A percentile compares a stretch with the other conserved stretches of the same genome.
Evolutionary conservation across 2,888 invertebrate species (phyloP).

Genomic region (Hedya salicella): DNA sequence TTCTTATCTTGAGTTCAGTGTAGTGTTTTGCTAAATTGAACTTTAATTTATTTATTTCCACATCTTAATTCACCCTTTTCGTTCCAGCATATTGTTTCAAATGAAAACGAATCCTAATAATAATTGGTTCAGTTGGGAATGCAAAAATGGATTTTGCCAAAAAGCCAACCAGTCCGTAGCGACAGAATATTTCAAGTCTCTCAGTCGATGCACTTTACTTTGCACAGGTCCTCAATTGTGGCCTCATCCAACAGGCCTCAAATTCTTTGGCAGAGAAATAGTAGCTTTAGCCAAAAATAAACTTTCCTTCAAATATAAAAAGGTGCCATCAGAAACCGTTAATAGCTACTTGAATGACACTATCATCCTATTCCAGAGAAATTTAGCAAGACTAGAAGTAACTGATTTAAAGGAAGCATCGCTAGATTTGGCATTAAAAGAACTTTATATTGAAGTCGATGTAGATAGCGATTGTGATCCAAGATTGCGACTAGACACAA

Average conservation of each 20-base stretch:
- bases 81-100: neutral
- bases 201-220: conserved; percentile 88
- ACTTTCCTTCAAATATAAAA: conserved; percentile 78
- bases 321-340: conserved; percentile 65
- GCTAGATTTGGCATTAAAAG: conserved; percentile 51
- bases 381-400: conserved; percentile 75
- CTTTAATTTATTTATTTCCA: too few species aligned
- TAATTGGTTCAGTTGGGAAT: conserved; percentile 53
- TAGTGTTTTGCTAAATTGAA: too few species aligned
- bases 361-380: conserved; percentile 78
- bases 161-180: conserved; percentile 57
- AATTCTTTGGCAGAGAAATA: conserved; percentile 85
- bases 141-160: conserved; percentile 62
- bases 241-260: conserved; percentile 90
- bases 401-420: conserved; percentile 59
- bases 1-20: too few species aligned
- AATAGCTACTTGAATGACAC: conserved; percentile 70
- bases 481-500: conserved; percentile 86
- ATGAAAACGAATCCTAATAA: neutral
- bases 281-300: conserved; percentile 83
- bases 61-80: too few species aligned
- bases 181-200: conserved; percentile 64
- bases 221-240: conserved; percentile 89
- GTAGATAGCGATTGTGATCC: conserved; percentile 83
- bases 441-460: conserved; percentile 75